Evolutionary conservation across 2,797 vertebrate genomes (phyloP).

Genomic region (Manis pentadactyla): DNA sequence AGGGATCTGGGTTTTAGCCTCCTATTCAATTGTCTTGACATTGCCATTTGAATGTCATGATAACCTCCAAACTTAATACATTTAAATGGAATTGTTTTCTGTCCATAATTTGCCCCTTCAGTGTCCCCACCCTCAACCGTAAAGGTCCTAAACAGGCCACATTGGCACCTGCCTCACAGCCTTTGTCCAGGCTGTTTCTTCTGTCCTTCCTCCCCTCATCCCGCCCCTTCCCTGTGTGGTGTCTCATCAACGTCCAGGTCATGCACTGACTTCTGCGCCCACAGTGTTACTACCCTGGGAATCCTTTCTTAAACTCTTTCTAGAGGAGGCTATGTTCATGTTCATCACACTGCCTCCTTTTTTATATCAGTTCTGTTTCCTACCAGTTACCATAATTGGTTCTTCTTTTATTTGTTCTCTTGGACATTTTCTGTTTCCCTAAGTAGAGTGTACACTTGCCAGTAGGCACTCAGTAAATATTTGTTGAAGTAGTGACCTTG

Average conservation of each 20-base stretch:
- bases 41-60: not conserved
- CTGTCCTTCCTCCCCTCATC: not conserved
- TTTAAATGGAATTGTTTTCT: not conserved
- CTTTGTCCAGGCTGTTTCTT: not conserved
- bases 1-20: not conserved
- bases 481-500: slow-evolving; percentile 40
- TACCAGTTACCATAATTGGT: not conserved
- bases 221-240: not conserved
- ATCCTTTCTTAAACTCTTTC: not conserved
- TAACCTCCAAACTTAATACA: not conserved
- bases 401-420: slow-evolving; percentile 34
- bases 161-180: not conserved
- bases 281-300: not conserved
- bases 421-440: slow-evolving; percentile 38
- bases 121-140: not conserved
- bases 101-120: not conserved
- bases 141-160: not conserved
- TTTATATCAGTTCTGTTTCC: not conserved
- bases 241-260: not conserved
- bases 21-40: not conserved
- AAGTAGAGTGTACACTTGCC: not conserved
- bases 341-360: not conserved
- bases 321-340: not conserved
- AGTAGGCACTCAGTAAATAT: slow-evolving; percentile 12
- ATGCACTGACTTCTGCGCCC: too few relatives aligned